These are phyloP conservation scores for Muscicapa striata DNA, from an alignment of 2,797 vertebrate species.

Conservation along the genomic window DNA sequence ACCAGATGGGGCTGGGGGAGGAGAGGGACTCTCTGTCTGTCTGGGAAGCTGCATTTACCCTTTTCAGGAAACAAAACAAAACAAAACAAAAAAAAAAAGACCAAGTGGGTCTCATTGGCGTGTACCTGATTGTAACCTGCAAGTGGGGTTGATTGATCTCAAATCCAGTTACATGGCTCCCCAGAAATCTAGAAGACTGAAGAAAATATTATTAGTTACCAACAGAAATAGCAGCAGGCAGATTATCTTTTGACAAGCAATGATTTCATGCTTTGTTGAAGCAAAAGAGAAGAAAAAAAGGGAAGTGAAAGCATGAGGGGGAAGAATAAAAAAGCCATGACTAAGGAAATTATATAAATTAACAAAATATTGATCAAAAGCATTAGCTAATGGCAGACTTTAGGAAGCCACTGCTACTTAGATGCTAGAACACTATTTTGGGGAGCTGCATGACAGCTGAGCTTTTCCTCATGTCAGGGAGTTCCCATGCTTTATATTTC, in stretches of 20 bases:
- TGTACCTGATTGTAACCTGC: not conserved
- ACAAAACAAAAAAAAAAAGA: not conserved
- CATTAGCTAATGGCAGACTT: not conserved
- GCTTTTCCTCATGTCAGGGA: not conserved
- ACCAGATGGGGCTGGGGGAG: not conserved
- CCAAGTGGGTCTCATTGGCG: not conserved
- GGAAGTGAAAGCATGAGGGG: not conserved
- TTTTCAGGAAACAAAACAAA: not conserved
- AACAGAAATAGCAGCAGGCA: not conserved
- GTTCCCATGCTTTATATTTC: not conserved
- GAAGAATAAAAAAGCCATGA: not conserved
- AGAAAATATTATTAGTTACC: not conserved
- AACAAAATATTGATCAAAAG: not conserved
- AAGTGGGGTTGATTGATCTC: not conserved
- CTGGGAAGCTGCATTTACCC: not conserved
- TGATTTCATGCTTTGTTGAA: conserved; percentile 30
- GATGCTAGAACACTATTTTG: not conserved
- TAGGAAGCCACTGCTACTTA: not conserved
- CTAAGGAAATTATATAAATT: not conserved
- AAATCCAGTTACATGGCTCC: not conserved
- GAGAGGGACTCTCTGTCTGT: not conserved
- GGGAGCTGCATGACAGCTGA: not conserved
- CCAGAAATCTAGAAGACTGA: not conserved
- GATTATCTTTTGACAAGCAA: conserved; percentile 24
- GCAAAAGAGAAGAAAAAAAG: not conserved